These are phyloP conservation scores for Drosophila virilis DNA, from an alignment of 1,140 invertebrate genomes.

Conservation along the genomic window DNA sequence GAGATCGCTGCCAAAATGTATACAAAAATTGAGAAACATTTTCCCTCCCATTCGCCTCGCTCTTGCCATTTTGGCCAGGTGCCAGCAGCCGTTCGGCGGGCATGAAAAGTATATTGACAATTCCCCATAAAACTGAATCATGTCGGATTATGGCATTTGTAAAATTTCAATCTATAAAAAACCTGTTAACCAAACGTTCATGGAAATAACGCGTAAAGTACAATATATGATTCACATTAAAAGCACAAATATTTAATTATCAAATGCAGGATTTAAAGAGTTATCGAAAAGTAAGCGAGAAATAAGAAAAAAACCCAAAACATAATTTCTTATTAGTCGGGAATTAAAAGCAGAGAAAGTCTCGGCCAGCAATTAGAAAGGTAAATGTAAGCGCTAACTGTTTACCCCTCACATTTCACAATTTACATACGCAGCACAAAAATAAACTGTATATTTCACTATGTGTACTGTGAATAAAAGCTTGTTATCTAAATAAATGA, in stretches of 20 bases:
- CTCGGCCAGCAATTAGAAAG: constrained; percentile 29
- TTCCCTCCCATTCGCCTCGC: not conserved
- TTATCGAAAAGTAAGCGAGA: not conserved
- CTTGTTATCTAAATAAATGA: too few relatives aligned
- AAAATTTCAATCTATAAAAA: not conserved
- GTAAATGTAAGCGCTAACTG: constrained; percentile 17
- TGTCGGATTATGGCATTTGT: not conserved
- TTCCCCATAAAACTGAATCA: constrained; percentile 37
- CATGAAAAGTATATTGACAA: constrained; percentile 29
- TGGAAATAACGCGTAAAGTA: not conserved
- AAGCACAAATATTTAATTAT: not conserved
- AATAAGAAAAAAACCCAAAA: constrained; percentile 13
- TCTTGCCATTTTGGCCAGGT: constrained; percentile 19
- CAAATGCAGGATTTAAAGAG: not conserved
- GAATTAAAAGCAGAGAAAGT: constrained; percentile 41
- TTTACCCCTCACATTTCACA: constrained; percentile 12
- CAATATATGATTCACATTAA: constrained; percentile 1
- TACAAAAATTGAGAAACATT: constrained; percentile 3
- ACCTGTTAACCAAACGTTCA: not conserved
- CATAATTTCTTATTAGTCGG: constrained; percentile 27
- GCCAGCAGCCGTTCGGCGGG: constrained; percentile 23
- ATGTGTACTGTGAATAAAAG: not conserved
- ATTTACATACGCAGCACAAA: constrained; percentile 17
- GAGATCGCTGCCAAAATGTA: not conserved
- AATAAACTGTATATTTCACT: not conserved